Percentiles rank a stretch among this genome's conserved stretches.
Evolutionary conservation across 1,140 invertebrate genomes (phyloP).

Genomic region (Eumeta japonica): DNA sequence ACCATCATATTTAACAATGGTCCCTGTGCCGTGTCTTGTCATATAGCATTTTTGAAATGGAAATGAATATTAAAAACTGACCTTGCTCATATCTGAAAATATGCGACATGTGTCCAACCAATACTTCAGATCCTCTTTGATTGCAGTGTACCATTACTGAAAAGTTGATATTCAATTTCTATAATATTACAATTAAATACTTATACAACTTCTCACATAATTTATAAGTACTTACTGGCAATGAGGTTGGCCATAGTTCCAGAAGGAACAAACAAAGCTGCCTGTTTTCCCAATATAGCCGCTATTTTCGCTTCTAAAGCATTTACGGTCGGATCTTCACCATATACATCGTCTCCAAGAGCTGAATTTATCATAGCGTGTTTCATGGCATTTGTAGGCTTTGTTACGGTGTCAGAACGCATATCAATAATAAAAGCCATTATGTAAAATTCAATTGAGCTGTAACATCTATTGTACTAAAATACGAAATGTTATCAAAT

Average conservation of each 20-base stretch:
- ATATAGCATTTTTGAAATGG: no score
- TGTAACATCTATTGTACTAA: no score
- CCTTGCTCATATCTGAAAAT: conserved; percentile 88
- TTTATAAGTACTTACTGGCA: conserved; percentile 82
- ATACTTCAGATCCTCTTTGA: conserved; percentile 78
- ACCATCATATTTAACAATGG: no score
- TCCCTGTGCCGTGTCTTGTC: no score
- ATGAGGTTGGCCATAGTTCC: conserved; percentile 96
- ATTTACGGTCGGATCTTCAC: conserved; percentile 89
- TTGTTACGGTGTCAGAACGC: conserved; percentile 53
- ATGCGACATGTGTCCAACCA: conserved; percentile 82
- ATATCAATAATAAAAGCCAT: conserved; percentile 48
- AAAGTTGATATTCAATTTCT: conserved; percentile 33
- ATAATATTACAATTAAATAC: no score
- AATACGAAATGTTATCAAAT: no score
- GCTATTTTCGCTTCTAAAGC: conserved; percentile 77
- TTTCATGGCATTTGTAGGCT: conserved; percentile 81
- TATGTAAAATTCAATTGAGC: no score
- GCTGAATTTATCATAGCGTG: conserved; percentile 80
- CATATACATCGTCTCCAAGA: conserved; percentile 91
- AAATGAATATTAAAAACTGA: conserved; percentile 29
- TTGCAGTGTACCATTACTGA: conserved; percentile 88
- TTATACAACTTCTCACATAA: no score
- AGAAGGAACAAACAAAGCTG: conserved; percentile 83
- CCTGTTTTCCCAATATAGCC: conserved; percentile 82